Conservation (phyloP, 2,797 vertebrate genomes). For the Halcyon leucocephala region DNA sequence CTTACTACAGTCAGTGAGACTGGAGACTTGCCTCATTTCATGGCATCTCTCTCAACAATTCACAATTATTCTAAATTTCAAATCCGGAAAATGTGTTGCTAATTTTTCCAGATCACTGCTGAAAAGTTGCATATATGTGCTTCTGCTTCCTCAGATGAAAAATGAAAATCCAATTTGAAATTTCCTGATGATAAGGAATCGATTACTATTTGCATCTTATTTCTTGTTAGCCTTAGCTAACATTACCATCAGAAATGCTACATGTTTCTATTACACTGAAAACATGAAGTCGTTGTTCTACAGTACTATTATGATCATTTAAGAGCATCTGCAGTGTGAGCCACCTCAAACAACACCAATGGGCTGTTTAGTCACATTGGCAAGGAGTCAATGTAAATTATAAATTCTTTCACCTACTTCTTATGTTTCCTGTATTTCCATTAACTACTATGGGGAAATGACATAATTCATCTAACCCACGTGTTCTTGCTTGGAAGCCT, state of each 20-base stretch:
- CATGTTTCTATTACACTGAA: not conserved
- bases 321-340: not conserved
- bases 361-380: not conserved
- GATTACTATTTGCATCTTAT: not conserved
- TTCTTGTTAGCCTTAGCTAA: not conserved
- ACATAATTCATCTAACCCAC: not conserved
- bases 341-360: not conserved
- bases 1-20: not conserved
- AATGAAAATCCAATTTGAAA: not conserved
- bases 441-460: not conserved
- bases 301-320: not conserved
- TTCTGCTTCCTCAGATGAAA: not conserved
- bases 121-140: not conserved
- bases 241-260: not conserved
- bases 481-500: not conserved
- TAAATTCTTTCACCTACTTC: not conserved
- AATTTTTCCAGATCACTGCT: not conserved
- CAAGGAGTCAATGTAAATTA: not conserved
- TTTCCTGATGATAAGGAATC: not conserved
- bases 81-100: not conserved
- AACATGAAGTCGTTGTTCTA: not conserved
- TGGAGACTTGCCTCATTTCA: not conserved
- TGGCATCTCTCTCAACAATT: not conserved
- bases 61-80: not conserved
- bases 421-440: not conserved